A percentile compares a stretch with the other conserved stretches of the same genome.
phyloP scores from a whole-genome alignment of 1,140 invertebrate species.

The Venturia canescens region DNA sequence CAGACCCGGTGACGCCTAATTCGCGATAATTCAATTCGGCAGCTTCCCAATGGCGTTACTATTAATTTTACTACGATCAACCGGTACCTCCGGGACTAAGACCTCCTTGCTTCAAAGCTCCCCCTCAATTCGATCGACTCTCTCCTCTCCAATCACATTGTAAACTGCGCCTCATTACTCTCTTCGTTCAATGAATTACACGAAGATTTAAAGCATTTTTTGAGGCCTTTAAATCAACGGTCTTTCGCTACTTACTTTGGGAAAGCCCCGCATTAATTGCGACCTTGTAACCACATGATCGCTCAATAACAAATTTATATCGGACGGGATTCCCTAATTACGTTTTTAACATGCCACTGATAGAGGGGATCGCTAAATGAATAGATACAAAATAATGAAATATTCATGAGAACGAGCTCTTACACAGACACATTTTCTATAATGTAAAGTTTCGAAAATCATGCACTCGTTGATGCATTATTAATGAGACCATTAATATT shows the following conservation, averaged over 20 bases:
- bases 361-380: too few species aligned
- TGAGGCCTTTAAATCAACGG: too few species aligned
- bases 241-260: too few species aligned
- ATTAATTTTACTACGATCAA: constrained; percentile 56
- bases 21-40: constrained; percentile 66
- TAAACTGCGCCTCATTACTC: background rate
- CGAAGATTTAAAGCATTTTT: background rate
- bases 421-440: too few species aligned
- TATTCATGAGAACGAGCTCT: too few species aligned
- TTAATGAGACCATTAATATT: constrained; percentile 35
- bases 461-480: background rate
- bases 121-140: background rate
- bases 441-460: background rate
- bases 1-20: constrained; percentile 52
- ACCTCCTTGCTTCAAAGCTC: background rate
- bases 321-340: too few species aligned
- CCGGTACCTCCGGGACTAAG: constrained; percentile 10
- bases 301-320: too few species aligned
- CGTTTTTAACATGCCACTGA: background rate
- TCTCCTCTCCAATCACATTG: background rate
- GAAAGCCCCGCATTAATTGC: too few species aligned
- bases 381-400: background rate
- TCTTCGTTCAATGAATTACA: background rate
- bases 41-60: constrained; percentile 56
- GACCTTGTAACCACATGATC: too few species aligned